A percentile compares a stretch with the other conserved stretches of the same genome.
Evolutionary conservation across 2,888 invertebrate species (phyloP).

Genomic region (Oithona nana): DNA sequence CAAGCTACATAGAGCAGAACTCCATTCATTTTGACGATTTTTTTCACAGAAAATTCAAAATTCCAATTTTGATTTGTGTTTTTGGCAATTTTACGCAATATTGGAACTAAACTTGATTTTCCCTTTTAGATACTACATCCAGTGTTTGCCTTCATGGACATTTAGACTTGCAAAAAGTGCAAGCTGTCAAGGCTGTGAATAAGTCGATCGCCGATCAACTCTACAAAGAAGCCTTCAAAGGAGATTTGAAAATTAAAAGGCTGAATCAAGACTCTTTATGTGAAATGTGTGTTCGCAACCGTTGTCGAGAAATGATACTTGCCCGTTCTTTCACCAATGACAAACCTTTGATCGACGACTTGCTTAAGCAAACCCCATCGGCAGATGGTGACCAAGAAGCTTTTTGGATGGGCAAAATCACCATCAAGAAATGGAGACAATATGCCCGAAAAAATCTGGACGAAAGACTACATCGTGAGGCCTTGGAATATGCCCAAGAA

Average conservation of each 20-base stretch:
- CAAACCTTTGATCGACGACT: conserved; percentile 24
- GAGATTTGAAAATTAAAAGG: not conserved
- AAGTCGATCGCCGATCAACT: not conserved
- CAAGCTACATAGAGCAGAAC: no score
- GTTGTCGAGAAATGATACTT: conserved; percentile 24
- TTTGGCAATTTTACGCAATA: no score
- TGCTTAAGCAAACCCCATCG: conserved; percentile 21
- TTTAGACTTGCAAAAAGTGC: not conserved
- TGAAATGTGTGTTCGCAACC: conserved; percentile 24
- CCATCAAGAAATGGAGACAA: conserved; percentile 35
- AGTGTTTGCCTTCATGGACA: conserved; percentile 4
- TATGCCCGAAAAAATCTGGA: conserved; percentile 27
- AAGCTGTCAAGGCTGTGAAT: not conserved
- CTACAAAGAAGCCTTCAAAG: not conserved
- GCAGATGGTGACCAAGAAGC: conserved; percentile 22
- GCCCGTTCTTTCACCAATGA: conserved; percentile 25
- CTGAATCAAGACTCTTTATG: conserved; percentile 22
- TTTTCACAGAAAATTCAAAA: no score
- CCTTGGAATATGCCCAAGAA: not conserved
- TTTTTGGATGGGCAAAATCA: conserved; percentile 37
- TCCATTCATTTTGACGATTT: no score
- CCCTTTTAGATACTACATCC: not conserved
- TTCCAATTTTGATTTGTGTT: no score
- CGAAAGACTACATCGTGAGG: conserved; percentile 8
- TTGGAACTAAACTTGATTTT: no score